phyloP scores from a whole-genome alignment of 2,888 invertebrate genomes.

The Ephialtes manifestator region DNA sequence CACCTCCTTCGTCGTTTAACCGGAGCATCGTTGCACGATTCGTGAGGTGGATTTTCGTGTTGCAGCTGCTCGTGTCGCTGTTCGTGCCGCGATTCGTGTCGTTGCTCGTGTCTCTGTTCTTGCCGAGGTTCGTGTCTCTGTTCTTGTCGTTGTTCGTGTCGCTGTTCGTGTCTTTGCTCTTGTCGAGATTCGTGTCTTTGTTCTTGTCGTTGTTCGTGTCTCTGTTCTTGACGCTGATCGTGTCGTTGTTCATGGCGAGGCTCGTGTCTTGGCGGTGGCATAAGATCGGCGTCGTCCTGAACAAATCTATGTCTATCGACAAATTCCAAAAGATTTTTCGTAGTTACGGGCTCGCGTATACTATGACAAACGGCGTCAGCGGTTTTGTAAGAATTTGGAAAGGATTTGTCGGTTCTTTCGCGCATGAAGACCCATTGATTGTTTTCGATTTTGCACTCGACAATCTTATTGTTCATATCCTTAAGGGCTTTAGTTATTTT shows the following conservation, averaged over 20 bases:
- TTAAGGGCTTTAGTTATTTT: conserved; percentile 93
- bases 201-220: conserved; percentile 34
- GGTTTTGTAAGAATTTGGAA: conserved; percentile 95
- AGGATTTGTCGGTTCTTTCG: conserved; percentile 98
- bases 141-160: conserved; percentile 18
- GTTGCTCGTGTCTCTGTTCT: conserved; percentile 8
- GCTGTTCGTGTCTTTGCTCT: conserved; percentile 7
- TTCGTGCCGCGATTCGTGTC: conserved; percentile 25
- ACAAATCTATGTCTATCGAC: conserved; percentile 89
- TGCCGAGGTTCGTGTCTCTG: conserved; percentile 22
- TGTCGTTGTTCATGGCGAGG: conserved; percentile 84
- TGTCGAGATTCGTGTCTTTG: conserved; percentile 7
- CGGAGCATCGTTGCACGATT: background rate
- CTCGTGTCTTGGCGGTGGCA: conserved; percentile 90
- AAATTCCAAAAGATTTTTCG: conserved; percentile 91
- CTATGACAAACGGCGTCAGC: conserved; percentile 95
- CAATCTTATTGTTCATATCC: conserved; percentile 95
- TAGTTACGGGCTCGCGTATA: conserved; percentile 94
- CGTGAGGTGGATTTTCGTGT: conserved; percentile 1
- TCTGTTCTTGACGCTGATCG: conserved; percentile 6
- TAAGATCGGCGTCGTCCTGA: conserved; percentile 89
- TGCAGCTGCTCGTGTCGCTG: conserved; percentile 19
- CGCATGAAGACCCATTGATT: conserved; percentile 97
- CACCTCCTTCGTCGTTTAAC: conserved; percentile 58
- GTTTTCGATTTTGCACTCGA: conserved; percentile 96